Conservation (phyloP, 2,113 vertebrate species). For the Oreotrochilus melanogaster region DNA sequence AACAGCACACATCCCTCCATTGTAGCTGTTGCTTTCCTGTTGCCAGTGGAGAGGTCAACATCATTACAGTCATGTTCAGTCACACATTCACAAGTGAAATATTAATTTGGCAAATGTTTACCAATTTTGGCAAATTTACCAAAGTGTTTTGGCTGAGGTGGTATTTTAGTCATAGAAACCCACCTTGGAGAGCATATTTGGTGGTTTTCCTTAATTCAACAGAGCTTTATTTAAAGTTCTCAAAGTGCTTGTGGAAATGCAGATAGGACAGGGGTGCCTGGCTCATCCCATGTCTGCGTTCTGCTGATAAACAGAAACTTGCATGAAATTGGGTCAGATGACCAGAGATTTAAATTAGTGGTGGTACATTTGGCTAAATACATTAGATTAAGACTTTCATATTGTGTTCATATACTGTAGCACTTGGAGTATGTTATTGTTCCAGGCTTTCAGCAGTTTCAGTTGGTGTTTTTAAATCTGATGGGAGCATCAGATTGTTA, state of each 20-base stretch:
- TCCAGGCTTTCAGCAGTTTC: background rate
- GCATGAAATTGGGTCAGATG: background rate
- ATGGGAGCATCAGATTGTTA: background rate
- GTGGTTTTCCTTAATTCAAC: background rate
- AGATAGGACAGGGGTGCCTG: background rate
- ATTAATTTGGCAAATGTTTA: accelerated
- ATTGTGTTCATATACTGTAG: background rate
- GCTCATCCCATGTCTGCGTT: accelerated
- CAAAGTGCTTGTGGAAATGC: background rate
- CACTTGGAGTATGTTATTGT: background rate
- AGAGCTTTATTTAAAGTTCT: background rate
- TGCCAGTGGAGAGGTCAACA: background rate
- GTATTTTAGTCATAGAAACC: background rate
- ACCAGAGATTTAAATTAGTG: background rate
- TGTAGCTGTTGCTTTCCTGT: background rate
- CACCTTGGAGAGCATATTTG: background rate
- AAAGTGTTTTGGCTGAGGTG: background rate
- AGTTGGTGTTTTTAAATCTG: background rate
- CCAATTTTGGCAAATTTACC: too few species aligned
- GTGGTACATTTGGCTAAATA: background rate
- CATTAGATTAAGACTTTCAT: background rate
- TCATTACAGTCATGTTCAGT: accelerated
- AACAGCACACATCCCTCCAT: background rate
- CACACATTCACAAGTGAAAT: background rate
- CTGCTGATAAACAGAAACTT: background rate